Evolutionary conservation across 2,888 invertebrate species (phyloP), one percentile per base, ranked within the genome.

Genomic region (Siphlonurus alternatus): DNA sequence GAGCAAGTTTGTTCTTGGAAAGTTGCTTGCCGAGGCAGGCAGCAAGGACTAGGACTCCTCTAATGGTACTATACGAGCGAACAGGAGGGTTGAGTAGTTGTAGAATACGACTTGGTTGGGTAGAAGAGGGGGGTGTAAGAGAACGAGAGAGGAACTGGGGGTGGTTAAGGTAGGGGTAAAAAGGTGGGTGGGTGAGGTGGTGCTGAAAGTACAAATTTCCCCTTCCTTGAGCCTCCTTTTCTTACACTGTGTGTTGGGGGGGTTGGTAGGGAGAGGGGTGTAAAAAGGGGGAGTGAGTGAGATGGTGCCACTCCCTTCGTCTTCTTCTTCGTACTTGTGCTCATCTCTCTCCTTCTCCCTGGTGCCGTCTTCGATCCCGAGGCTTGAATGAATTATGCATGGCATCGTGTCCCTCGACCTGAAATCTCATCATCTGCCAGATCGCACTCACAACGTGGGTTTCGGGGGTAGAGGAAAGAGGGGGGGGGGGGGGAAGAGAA

Each of bases 351-450:
- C 38, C 15, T 15, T 38, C 38, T 38, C 38, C 38, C 38, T 38
- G 38, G 38, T 38, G 38, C 38, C 38, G 38, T 38, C 38, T 38
- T 38, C 38, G 38, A 38, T 38, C 38, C 38, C 38, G 38, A 38
- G 38, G 38, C 38, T 38, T 38, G 38, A 38, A 63, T 63, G 54
- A 63, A 63, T 24, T 54, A 54, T 63, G 63, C 24, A 63, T 63
- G 53, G 56, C 53, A 54, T 53, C 24, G 60, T 60, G 60, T 60
- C 23, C 23, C 60, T 60, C 60, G 60, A 60, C 60, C 60, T 60
- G 60, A 60, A 60, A 60, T 60, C 60, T 60, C 60, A 60, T 60
- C 60, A 60, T 60, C 60, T 60, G 60, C 23, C 60, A 60, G 60
- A 60, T 60, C 60, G 60, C 60, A 60, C 60, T 60, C 60, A 60